These are phyloP conservation scores for Andrena haemorrhoa DNA, from an alignment of 2,888 invertebrate genomes.

Conservation along the genomic window DNA sequence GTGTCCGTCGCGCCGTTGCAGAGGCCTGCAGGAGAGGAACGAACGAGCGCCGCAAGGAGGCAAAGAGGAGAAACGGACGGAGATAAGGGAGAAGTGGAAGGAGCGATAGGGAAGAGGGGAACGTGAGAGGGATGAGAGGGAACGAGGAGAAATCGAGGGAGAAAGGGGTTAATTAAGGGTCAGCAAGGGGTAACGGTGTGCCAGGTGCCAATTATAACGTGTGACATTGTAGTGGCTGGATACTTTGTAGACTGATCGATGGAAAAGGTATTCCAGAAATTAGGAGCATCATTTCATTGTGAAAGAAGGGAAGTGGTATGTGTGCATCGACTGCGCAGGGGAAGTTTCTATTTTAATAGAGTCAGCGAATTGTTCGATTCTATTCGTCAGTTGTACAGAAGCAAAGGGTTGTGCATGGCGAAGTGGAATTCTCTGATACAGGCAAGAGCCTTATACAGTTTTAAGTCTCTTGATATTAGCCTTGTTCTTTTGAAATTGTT, in stretches of 20 bases:
- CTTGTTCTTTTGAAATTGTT: too few relatives aligned
- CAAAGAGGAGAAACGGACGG: constrained; percentile 39
- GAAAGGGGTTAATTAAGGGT: background rate
- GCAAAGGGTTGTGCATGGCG: too few relatives aligned
- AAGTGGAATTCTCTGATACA: too few relatives aligned
- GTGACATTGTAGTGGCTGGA: background rate
- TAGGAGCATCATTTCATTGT: too few relatives aligned
- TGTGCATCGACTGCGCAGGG: too few relatives aligned
- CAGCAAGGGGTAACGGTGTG: background rate
- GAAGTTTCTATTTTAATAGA: too few relatives aligned
- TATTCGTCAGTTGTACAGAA: too few relatives aligned
- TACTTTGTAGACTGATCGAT: background rate
- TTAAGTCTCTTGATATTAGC: too few relatives aligned
- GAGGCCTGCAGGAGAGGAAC: constrained; percentile 5
- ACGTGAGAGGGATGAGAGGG: background rate
- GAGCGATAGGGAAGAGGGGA: background rate
- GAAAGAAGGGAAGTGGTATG: too few relatives aligned
- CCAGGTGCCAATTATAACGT: background rate
- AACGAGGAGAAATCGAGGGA: background rate
- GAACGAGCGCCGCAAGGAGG: constrained; percentile 14
- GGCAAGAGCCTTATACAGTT: too few relatives aligned
- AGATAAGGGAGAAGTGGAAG: constrained; percentile 43
- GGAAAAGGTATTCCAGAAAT: background rate
- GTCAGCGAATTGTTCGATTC: too few relatives aligned
- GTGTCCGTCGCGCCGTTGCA: constrained; percentile 16